These are phyloP conservation scores for Brachyptera putata DNA, from an alignment of 2,888 invertebrate species.

Conservation along the genomic window DNA sequence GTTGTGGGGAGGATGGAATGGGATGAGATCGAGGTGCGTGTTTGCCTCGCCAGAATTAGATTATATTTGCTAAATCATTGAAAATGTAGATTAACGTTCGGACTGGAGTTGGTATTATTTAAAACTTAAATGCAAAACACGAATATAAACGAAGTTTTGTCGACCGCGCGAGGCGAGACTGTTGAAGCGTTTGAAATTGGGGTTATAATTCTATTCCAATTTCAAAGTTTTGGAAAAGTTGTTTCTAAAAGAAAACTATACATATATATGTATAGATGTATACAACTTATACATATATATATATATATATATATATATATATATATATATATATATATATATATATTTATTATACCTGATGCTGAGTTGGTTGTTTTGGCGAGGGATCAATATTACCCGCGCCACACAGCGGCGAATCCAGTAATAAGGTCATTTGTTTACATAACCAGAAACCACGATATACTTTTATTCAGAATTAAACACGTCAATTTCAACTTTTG, in stretches of 20 bases:
- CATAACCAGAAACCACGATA: background rate
- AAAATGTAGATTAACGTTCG: conserved; percentile 8
- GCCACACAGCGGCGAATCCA: background rate
- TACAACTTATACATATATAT: background rate
- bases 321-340: background rate
- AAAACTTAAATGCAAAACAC: too few species aligned
- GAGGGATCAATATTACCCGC: conserved; percentile 5
- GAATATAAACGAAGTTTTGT: background rate
- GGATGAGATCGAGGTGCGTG: too few species aligned
- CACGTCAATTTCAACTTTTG: background rate
- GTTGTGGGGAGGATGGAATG: background rate
- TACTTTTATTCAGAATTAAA: background rate
- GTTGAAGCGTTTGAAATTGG: conserved; percentile 8
- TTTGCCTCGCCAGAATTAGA: background rate
- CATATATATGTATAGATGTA: too few species aligned
- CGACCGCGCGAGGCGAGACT: background rate
- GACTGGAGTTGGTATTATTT: too few species aligned
- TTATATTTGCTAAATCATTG: conserved; percentile 17
- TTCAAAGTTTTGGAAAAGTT: background rate
- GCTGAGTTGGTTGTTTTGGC: conserved; percentile 3
- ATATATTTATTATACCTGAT: background rate
- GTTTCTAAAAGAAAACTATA: conserved; percentile 4
- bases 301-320: background rate
- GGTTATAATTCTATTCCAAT: conserved; percentile 17
- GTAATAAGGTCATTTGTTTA: conserved; percentile 11